Evolutionary conservation across 1,140 invertebrate genomes (phyloP).

Genomic region (Caenorhabditis inopinata): DNA sequence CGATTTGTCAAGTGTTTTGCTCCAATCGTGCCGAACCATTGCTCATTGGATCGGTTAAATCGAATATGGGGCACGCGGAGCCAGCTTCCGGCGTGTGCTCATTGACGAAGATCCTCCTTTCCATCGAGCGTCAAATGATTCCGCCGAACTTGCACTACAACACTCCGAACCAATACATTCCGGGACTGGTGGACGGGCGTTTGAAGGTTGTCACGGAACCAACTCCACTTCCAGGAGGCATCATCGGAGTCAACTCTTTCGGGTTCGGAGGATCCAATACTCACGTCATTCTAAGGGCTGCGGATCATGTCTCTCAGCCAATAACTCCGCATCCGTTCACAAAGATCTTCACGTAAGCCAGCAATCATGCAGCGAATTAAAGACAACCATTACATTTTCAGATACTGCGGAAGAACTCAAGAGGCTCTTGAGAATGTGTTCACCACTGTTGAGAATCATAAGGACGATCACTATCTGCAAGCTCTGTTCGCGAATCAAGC

Average conservation of each 20-base stretch:
- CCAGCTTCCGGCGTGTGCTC: constrained; percentile 79
- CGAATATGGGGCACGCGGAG: constrained; percentile 96
- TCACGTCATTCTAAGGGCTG: constrained; percentile 76
- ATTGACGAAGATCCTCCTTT: constrained; percentile 69
- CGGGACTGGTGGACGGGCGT: constrained; percentile 80
- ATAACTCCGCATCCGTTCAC: constrained; percentile 50
- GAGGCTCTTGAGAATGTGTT: constrained; percentile 75
- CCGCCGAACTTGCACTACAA: constrained; percentile 87
- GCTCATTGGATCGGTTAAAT: constrained; percentile 90
- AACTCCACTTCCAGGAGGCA: constrained; percentile 79
- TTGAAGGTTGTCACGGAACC: constrained; percentile 82
- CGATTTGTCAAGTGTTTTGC: constrained; percentile 87
- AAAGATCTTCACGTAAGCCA: constrained; percentile 30
- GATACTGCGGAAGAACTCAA: constrained; percentile 81
- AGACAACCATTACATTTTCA: constrained; percentile 74
- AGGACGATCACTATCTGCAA: constrained; percentile 61
- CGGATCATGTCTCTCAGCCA: constrained; percentile 54
- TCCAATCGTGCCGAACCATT: constrained; percentile 75
- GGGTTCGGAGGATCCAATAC: constrained; percentile 96
- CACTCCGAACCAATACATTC: constrained; percentile 82
- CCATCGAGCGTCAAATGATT: constrained; percentile 83
- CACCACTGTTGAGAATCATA: constrained; percentile 71
- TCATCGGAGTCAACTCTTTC: constrained; percentile 88
- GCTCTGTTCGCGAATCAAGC: constrained; percentile 61
- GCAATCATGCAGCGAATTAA: not conserved